Base-by-base conservation (phyloP, 2,888 invertebrate species). In the Neoitamus cyanurus region DNA sequence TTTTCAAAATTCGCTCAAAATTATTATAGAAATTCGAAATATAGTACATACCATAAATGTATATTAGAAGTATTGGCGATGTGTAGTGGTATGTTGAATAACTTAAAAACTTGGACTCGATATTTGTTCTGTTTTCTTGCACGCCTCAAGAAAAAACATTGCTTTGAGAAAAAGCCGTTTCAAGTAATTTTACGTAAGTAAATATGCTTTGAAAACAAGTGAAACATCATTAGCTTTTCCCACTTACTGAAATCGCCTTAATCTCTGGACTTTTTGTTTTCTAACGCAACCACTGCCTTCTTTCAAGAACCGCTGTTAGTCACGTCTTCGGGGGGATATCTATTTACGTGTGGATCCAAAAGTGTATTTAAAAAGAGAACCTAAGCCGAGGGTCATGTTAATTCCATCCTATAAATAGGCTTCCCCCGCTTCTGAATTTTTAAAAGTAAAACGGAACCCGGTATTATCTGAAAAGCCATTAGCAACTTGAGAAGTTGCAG, bases 391-490 rank as follows among this genome's bases (percentile, higher is more conserved):
- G 37, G 28, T 42, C n/a, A 25, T 42, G 28, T n/a, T 42, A n/a
- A 37, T 5, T 25, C 4, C 37, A 42, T 25, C 15, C 75, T 75
- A 75, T 28, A 75, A 75, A 75, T 75, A 75, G 42, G 73, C n/a
- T 25, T n/a, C 25, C 20, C 25, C 6, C 46, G 42, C 28, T 15
- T 42, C 5, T 75, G 42, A n/a, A 20, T 25, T 42, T 42, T 37
- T 11, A 11, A 20, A 20, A 25, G 75, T 42, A 28, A 36, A 25
- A 75, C 75, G 75, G 42, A 75, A 75, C 25, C 75, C 75, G 42
- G 42, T 25, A 42, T 42, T 42, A 75, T 6, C 75, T 75, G 42
- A 80, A 58, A 15, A 58, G 6, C 31, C 78, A 80, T 80, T 31
- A 80, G 20, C 48, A 31, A 46, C n/a, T 77, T 77, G 30, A 80